A percentile compares a stretch with the other conserved stretches of the same genome.
phyloP scores from a whole-genome alignment of 2,888 invertebrate species.

The Ellobium chinense region DNA sequence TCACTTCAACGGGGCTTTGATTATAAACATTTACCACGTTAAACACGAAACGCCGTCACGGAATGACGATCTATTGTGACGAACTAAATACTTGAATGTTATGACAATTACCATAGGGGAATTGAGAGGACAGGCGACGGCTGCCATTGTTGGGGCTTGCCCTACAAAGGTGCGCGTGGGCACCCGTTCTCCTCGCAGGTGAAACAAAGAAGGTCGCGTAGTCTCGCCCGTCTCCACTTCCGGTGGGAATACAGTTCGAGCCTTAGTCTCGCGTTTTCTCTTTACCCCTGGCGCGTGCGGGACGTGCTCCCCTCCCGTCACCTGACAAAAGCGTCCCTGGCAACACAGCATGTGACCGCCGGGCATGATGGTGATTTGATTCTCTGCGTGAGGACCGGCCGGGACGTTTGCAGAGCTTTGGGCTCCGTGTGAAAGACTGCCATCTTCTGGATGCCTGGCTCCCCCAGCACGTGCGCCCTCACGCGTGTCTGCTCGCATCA shows the following conservation, averaged over 20 bases:
- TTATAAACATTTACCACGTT: slow-evolving; percentile 11
- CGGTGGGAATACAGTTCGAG: slow-evolving; percentile 42
- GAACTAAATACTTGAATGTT: slow-evolving; percentile 26
- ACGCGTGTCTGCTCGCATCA: slow-evolving; percentile 39
- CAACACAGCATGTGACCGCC: slow-evolving; percentile 37
- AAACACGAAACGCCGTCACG: slow-evolving; percentile 17
- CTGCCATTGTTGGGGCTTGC: slow-evolving; percentile 18
- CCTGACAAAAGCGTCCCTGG: slow-evolving; percentile 41
- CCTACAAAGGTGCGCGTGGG: slow-evolving; percentile 30
- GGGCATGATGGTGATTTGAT: slow-evolving; percentile 42
- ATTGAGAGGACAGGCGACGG: neutral
- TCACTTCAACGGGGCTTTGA: neutral
- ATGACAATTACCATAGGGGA: slow-evolving; percentile 23
- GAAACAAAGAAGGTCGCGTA: slow-evolving; percentile 39
- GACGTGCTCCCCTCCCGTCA: slow-evolving; percentile 16
- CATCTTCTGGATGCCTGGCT: slow-evolving; percentile 28
- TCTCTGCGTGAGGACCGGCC: slow-evolving; percentile 27
- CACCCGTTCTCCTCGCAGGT: slow-evolving; percentile 30
- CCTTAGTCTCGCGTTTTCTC: slow-evolving; percentile 4
- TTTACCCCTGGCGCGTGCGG: slow-evolving; percentile 32
- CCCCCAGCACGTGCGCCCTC: slow-evolving; percentile 26
- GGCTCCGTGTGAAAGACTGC: slow-evolving; percentile 32
- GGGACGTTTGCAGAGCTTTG: slow-evolving; percentile 3
- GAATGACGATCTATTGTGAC: slow-evolving; percentile 2
- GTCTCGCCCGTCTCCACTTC: slow-evolving; percentile 29